Percentiles rank a stretch among this genome's conserved stretches.
Conservation (phyloP, 2,888 invertebrate genomes). For the Ormyrus labotus region DNA sequence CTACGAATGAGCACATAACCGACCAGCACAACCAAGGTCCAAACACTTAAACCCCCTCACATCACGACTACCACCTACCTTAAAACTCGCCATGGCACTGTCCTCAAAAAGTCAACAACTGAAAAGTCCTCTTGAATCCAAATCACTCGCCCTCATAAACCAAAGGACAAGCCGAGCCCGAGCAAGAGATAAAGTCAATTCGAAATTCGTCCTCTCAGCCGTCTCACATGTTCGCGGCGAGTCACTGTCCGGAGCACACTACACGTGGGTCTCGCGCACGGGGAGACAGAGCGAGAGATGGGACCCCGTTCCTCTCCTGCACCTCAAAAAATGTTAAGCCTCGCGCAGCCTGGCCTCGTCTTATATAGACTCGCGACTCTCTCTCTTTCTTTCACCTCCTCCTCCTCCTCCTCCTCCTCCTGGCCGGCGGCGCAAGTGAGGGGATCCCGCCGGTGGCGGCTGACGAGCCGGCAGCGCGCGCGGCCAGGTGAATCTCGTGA, state of each 20-base stretch:
- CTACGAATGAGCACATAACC: no score
- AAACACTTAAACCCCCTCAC: background rate
- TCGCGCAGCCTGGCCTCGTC: slow-evolving; percentile 64
- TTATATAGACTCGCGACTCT: slow-evolving; percentile 73
- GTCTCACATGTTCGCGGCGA: no score
- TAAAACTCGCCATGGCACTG: slow-evolving; percentile 45
- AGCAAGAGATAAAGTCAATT: no score
- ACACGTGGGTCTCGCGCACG: no score
- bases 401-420: slow-evolving; percentile 23
- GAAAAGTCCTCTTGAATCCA: background rate
- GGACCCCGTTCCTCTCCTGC: slow-evolving; percentile 12
- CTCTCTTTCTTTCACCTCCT: background rate
- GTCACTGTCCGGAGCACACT: no score
- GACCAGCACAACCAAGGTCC: no score
- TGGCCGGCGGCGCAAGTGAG: background rate
- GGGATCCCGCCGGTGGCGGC: slow-evolving; percentile 3
- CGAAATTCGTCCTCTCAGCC: no score
- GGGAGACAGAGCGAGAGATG: background rate
- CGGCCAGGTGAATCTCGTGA: slow-evolving; percentile 29
- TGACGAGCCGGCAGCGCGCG: background rate
- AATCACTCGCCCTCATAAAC: background rate
- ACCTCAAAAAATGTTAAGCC: slow-evolving; percentile 71
- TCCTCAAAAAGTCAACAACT: slow-evolving; percentile 1
- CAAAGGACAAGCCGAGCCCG: no score
- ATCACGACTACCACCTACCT: slow-evolving; percentile 37